Base-by-base conservation (phyloP, 2,113 vertebrate genomes). In the Eurypyga helias region DNA sequence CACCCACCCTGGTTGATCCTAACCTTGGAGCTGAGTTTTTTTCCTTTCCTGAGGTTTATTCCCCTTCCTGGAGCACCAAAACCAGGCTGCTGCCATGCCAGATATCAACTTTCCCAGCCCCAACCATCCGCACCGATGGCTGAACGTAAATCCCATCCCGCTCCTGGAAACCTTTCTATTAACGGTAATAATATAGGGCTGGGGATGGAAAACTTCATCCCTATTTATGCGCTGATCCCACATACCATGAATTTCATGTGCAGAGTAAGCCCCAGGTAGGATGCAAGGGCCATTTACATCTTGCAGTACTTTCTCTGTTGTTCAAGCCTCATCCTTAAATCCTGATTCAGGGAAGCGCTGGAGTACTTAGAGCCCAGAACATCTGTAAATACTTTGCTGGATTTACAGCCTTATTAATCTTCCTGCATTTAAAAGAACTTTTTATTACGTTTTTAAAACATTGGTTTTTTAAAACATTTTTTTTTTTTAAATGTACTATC, bases 361-460 rank as follows among this genome's bases (percentile, higher is more conserved):
- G 83, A 94, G 36, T 13, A 18, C 45, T 75, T 76, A 2, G 58
- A 73, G 67, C 34, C 83, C 90, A 94, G 79, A 83, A 94, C 95
- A 95, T 92, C 83, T 90, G 92, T 78, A 90, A 94, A 73, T 48
- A 73, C 83, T 96, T 97, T 79, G 66, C 94, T n/a, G 90, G 91
- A 96, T 93, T 94, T 96, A 96, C 60, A 92, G 69, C 67, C 76
- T 93, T 95, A 92, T 94, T 97, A 93, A 95, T 95, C 96, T 90
- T 83, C 85, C 67, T 81, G 66, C 43, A 90, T 94, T 96, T 93
- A 93, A 94, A 96, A 90, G 81, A 95, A 86, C 76, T 89, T 96
- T 83, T 86, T 90, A 90, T 90, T 93, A 9, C 29, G 51, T 83
- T 93, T 96, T 92, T 73, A 95, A 96, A 96, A 93, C 41, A 41